A percentile compares a stretch with the other conserved stretches of the same genome.
Evolutionary conservation across 2,888 invertebrate species (phyloP).

Genomic region (Aethes cnicana): DNA sequence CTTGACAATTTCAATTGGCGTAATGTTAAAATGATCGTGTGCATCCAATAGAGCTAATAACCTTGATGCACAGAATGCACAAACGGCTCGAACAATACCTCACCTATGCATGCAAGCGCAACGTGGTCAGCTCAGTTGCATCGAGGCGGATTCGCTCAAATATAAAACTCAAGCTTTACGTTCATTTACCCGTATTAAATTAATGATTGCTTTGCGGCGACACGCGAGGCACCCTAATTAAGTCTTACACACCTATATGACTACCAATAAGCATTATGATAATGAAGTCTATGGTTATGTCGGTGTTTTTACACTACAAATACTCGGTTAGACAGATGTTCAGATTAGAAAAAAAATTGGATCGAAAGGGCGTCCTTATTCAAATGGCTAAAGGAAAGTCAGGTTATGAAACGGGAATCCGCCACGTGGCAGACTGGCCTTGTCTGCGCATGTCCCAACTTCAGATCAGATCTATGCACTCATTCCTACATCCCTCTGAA

Average conservation of each 20-base stretch:
- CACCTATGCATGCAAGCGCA: constrained; percentile 5
- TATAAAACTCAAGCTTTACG: constrained; percentile 35
- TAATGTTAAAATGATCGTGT: neutral
- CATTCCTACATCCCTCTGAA: constrained; percentile 40
- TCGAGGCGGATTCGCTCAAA: constrained; percentile 2
- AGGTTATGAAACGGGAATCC: constrained; percentile 75
- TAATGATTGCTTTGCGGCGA: constrained; percentile 45
- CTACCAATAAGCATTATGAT: constrained; percentile 10
- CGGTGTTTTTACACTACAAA: too few species aligned
- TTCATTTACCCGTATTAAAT: constrained; percentile 50
- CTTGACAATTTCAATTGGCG: constrained; percentile 10
- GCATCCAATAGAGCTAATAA: constrained; percentile 3
- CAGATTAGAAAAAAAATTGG: too few species aligned
- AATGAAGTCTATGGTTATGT: too few species aligned
- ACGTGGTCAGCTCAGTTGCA: constrained; percentile 1
- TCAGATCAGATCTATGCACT: constrained; percentile 49
- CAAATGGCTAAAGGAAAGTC: constrained; percentile 27
- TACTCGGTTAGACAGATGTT: too few species aligned
- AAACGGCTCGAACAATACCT: constrained; percentile 11
- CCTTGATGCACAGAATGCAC: constrained; percentile 12
- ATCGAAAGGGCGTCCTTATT: too few species aligned
- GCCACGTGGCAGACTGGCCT: constrained; percentile 65
- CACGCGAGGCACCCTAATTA: constrained; percentile 47
- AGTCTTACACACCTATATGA: constrained; percentile 32
- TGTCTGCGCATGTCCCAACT: constrained; percentile 70